Base-by-base conservation (phyloP, 1,140 invertebrate species). In the Conus ventricosus region DNA sequence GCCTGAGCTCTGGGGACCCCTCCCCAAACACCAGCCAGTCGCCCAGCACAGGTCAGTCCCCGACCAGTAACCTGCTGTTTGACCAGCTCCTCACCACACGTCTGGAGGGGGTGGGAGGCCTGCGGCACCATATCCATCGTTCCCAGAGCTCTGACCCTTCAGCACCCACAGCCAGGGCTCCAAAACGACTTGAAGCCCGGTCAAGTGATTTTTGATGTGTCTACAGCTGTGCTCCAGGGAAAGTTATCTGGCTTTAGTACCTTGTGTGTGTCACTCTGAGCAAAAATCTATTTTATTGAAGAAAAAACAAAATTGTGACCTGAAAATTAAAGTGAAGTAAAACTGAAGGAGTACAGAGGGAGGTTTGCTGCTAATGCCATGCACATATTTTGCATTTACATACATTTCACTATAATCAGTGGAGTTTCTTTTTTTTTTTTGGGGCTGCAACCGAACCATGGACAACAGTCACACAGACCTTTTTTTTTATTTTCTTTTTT, bases 1-100 rank as follows among this genome's bases (percentile, higher is more conserved):
- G 94, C 13, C 91, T 95, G 51, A 92, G 94, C 88, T 95, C 94
- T 6, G 92, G 93, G 27, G 94, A 95, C 76, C 94, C 93, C 0
- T 94, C 94, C 7, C 94, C 94, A 0, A 94, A 93, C 75, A 91
- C 91, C 60, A 90, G 90, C 53, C 84, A 91, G 67, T 91, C 90
- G 0, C 57, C 90, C 8, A 86, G 80, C 20, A 20, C 82, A 0
- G 75, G 84, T 39, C 87, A 91, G 27, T 89, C 20, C 57, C 85
- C 27, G 88, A 89, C 51, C 7, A 63, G 83, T 20, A 81, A 20
- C 17, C 7, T 85, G 53, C 20, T 85, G 88, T 84, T 82, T 75
- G 90, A 90, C 54, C 91, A 90, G 78, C 71, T 91, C 67, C 87
- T 89, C 55, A 87, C 55, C 8, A 54, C 85, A 5, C 71, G 54